Conservation (phyloP, 2,888 invertebrate genomes). For the Mycalesis mineus region DNA sequence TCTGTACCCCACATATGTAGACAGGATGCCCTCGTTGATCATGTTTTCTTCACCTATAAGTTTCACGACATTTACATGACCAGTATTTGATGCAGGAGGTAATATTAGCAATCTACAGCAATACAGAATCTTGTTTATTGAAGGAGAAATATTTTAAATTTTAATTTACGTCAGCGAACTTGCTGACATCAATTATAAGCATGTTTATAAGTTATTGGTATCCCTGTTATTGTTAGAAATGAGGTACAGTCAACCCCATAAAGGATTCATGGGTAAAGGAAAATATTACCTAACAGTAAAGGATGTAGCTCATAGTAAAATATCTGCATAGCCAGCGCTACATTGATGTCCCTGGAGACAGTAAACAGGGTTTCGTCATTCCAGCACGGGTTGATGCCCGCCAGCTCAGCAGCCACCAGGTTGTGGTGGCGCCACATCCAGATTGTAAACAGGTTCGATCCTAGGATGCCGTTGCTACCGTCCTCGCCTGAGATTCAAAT, state of each 20-base stretch:
- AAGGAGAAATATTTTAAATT: too few species aligned
- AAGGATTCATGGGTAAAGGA: not conserved
- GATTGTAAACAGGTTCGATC: constrained; percentile 35
- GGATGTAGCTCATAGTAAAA: constrained; percentile 39
- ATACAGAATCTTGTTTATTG: too few species aligned
- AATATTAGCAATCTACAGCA: too few species aligned
- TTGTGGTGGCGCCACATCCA: constrained; percentile 48
- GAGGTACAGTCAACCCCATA: too few species aligned
- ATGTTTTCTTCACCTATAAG: constrained; percentile 39
- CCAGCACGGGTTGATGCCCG: constrained; percentile 43
- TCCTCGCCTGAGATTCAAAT: constrained; percentile 25
- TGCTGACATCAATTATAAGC: too few species aligned
- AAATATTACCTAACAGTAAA: constrained; percentile 36
- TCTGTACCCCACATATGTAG: constrained; percentile 32
- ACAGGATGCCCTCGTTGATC: constrained; percentile 34
- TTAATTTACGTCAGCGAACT: too few species aligned
- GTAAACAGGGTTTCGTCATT: constrained; percentile 41
- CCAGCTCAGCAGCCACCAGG: constrained; percentile 35
- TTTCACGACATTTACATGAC: too few species aligned
- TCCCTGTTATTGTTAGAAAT: too few species aligned
- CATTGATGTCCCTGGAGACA: constrained; percentile 43
- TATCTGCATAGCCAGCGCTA: constrained; percentile 39
- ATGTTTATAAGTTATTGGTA: too few species aligned
- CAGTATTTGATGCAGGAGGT: too few species aligned
- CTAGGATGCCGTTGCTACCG: constrained; percentile 31